These are phyloP conservation scores for Yasuhikotakia modesta DNA, from an alignment of 2,797 vertebrate genomes.

Conservation along the genomic window DNA sequence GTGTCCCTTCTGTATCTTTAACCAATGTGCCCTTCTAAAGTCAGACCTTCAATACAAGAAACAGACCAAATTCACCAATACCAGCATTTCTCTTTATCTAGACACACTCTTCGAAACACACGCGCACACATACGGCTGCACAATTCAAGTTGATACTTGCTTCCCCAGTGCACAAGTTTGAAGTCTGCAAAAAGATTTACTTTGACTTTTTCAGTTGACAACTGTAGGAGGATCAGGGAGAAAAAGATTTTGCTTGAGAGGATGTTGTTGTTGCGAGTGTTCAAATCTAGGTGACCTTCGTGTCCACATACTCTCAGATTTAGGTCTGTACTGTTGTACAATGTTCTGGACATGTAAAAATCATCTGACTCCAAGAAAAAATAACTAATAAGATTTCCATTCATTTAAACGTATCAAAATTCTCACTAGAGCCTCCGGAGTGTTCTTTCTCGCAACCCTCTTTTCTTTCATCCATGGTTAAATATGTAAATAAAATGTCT, in stretches of 20 bases:
- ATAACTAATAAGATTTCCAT: constrained; percentile 83
- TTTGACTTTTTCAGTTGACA: constrained; percentile 23
- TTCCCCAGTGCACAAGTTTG: neutral
- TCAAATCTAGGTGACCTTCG: neutral
- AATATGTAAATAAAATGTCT: constrained; percentile 99
- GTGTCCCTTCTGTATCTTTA: constrained; percentile 78
- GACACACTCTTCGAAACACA: neutral
- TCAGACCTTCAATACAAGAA: constrained; percentile 60
- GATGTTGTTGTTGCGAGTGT: constrained; percentile 10
- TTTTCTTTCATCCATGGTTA: constrained; percentile 98
- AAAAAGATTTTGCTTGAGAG: constrained; percentile 27
- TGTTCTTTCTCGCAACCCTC: constrained; percentile 84
- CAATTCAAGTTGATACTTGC: constrained; percentile 28
- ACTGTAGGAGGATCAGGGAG: constrained; percentile 27
- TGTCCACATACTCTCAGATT: constrained; percentile 41
- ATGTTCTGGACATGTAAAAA: constrained; percentile 58
- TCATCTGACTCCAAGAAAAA: constrained; percentile 74
- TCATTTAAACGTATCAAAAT: constrained; percentile 92
- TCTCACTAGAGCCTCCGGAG: constrained; percentile 84
- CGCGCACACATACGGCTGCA: constrained; percentile 11
- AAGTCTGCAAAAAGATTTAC: constrained; percentile 24
- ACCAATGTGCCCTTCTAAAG: constrained; percentile 82
- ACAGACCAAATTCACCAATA: constrained; percentile 52
- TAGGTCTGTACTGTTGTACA: constrained; percentile 10
- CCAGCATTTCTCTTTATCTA: constrained; percentile 30